Evolutionary conservation across 1,140 invertebrate genomes (phyloP), one percentile per base, ranked within the genome.

Genomic region (Tachypleus tridentatus): DNA sequence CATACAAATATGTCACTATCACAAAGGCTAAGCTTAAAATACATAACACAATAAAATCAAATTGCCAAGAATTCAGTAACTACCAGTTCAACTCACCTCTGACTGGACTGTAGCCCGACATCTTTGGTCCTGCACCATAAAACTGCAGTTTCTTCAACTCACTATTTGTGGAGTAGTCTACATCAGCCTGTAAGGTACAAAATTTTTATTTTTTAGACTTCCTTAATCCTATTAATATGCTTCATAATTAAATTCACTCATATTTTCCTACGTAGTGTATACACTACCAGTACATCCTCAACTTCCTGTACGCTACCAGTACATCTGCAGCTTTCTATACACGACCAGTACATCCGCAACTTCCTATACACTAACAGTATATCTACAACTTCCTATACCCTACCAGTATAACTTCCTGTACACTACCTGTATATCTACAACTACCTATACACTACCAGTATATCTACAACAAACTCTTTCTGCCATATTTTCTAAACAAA

Each of bases 101-200:
- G 58, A 60, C n/a, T 29, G 29, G 29, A 69, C 61, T 47, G 80
- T 74, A 84, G 9, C 87, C 87, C 65, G 87, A 86, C 87, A 91
- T 91, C 82, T 92, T 93, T 54, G 90, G 90, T 10, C 90, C 90
- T 68, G 90, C 85, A 62, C 90, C 90, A 81, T 87, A 91, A 78
- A 91, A 91, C 73, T 89, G 86, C 63, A 93, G 77, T 69, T 89
- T 86, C 73, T 85, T 86, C 52, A 93, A 76, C 73, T 93, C 91
- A 74, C 87, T 87, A 67, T 83, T 87, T 61, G 78, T 64, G 51
- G 58, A 64, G 58, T 70, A 71, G 58, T 70, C 70, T 54, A 69
- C 65, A 5, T 64, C 62, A 62, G 65, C 67, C 69, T 70, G 49
- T 3, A 59, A 54, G 48, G 10, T 47, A 8, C 9, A 11, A 10